These are phyloP conservation scores for Platalea minor DNA, from an alignment of 2,797 vertebrate species.

Conservation along the genomic window DNA sequence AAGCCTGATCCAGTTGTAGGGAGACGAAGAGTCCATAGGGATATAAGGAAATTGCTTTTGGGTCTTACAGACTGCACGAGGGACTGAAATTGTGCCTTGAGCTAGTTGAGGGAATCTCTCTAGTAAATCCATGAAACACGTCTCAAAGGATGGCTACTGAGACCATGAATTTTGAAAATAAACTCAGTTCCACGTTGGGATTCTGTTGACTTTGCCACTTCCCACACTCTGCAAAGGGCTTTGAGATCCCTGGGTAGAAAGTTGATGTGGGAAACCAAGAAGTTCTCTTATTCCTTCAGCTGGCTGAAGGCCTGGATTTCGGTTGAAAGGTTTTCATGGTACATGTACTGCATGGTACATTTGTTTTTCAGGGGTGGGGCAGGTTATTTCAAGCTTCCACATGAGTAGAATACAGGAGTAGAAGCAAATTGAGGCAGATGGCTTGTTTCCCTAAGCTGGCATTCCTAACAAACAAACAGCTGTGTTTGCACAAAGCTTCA, in stretches of 20 bases:
- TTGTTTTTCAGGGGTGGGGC: neutral
- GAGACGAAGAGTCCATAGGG: neutral
- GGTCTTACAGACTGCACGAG: neutral
- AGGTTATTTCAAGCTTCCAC: constrained; percentile 58
- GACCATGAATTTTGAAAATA: neutral
- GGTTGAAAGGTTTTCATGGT: constrained; percentile 1
- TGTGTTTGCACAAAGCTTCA: constrained; percentile 85
- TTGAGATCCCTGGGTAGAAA: constrained; percentile 21
- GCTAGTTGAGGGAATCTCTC: neutral
- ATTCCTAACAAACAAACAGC: constrained; percentile 82
- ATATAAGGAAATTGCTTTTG: neutral
- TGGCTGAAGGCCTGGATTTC: constrained; percentile 14
- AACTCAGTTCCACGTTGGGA: neutral
- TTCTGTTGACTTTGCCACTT: constrained; percentile 32
- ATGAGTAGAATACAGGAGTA: constrained; percentile 37
- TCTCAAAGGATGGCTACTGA: neutral
- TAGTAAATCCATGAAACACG: neutral
- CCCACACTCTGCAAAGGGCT: neutral
- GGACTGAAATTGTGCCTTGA: neutral
- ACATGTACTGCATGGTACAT: neutral
- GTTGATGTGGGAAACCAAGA: neutral
- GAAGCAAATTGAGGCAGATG: constrained; percentile 73
- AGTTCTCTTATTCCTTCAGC: constrained; percentile 6
- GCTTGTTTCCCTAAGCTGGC: constrained; percentile 78
- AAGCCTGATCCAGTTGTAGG: neutral